Percentiles rank a stretch among this genome's conserved stretches.
phyloP scores from a whole-genome alignment of 2,888 invertebrate species.

The Himalopsyche kuldschensis region DNA sequence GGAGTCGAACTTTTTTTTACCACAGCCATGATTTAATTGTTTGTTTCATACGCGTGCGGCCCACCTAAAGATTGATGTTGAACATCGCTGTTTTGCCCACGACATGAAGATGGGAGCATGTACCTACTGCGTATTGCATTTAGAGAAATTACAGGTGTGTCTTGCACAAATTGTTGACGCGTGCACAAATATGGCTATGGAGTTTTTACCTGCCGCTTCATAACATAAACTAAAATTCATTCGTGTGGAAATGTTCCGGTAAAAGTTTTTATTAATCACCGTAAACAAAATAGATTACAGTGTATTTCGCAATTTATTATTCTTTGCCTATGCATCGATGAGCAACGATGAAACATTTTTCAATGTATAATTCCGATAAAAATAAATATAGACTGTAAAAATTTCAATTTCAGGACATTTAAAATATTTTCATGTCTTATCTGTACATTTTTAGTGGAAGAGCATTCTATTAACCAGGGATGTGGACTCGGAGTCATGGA shows the following conservation, averaged over 20 bases:
- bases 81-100: too few species aligned
- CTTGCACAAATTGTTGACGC: neutral
- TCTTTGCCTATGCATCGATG: neutral
- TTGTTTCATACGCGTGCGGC: too few species aligned
- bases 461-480: too few species aligned
- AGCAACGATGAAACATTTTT: neutral
- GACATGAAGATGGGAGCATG: neutral
- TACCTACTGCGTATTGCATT: neutral
- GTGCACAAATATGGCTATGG: neutral
- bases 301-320: neutral
- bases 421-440: too few species aligned
- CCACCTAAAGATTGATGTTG: too few species aligned
- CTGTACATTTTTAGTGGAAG: too few species aligned
- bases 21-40: too few species aligned
- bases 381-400: neutral
- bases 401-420: too few species aligned
- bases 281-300: neutral
- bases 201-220: neutral
- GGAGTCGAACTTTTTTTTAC: too few species aligned
- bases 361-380: neutral
- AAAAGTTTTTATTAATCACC: neutral
- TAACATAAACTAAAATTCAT: neutral
- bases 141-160: neutral
- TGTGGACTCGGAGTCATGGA: too few species aligned
- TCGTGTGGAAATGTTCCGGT: neutral